A percentile compares a stretch with the other conserved stretches of the same genome.
These are phyloP conservation scores for Volucella bombylans DNA, from an alignment of 2,888 invertebrate species.

Conservation along the genomic window DNA sequence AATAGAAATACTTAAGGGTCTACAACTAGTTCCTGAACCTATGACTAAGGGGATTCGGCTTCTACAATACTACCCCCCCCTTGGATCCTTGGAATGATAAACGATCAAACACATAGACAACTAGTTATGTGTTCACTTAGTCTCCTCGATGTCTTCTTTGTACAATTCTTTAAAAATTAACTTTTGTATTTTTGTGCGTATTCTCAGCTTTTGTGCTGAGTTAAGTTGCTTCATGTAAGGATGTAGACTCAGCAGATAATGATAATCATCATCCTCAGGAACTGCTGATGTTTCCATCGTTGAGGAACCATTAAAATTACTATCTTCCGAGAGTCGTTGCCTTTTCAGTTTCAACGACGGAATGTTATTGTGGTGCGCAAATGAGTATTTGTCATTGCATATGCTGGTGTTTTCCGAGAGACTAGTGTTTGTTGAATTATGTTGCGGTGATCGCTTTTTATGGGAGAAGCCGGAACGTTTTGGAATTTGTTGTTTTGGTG, in stretches of 20 bases:
- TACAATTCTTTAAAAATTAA: conserved; percentile 82
- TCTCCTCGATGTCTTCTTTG: conserved; percentile 82
- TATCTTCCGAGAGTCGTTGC: conserved; percentile 80
- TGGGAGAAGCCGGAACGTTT: conserved; percentile 37
- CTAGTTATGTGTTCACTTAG: conserved; percentile 76
- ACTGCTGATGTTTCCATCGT: conserved; percentile 79
- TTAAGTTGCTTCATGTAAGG: conserved; percentile 82
- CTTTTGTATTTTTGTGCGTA: conserved; percentile 82
- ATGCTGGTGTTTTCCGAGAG: conserved; percentile 50
- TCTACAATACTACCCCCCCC: not conserved
- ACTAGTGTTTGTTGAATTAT: conserved; percentile 58
- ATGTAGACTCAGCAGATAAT: conserved; percentile 81
- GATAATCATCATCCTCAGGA: conserved; percentile 82
- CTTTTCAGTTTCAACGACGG: conserved; percentile 80
- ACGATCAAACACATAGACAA: not conserved
- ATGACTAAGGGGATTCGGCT: conserved; percentile 49
- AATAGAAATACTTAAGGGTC: conserved; percentile 9
- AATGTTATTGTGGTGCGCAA: conserved; percentile 77
- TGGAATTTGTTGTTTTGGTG: conserved; percentile 38
- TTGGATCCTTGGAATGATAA: conserved; percentile 47
- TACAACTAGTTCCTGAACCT: conserved; percentile 71
- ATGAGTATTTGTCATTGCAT: conserved; percentile 73
- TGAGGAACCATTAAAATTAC: conserved; percentile 81
- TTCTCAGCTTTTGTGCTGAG: conserved; percentile 81
- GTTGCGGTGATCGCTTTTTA: conserved; percentile 56